Evolutionary conservation across 2,888 invertebrate species (phyloP).

Genomic region (Kryphioiulus occultus): DNA sequence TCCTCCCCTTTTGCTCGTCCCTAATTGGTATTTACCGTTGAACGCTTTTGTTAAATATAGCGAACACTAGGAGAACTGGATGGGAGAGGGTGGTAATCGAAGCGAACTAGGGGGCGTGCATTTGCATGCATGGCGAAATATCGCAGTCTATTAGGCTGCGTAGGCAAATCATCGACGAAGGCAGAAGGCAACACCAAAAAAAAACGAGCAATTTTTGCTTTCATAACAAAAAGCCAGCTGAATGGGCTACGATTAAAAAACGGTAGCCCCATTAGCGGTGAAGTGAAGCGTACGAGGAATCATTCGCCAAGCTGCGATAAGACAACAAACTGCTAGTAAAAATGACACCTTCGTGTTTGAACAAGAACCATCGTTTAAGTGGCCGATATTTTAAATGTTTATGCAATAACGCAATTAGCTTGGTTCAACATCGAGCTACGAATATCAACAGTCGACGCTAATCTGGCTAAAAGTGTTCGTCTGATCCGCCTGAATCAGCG

Average conservation of each 20-base stretch:
- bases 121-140: not conserved
- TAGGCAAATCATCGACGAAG: not conserved
- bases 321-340: not conserved
- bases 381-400: not conserved
- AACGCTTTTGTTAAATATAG: slow-evolving; percentile 12
- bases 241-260: not conserved
- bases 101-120: not conserved
- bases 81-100: not conserved
- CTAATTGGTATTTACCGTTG: slow-evolving; percentile 29
- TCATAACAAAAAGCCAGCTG: not conserved
- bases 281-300: not conserved
- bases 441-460: too few species aligned
- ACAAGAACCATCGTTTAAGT: too few species aligned
- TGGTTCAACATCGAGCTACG: too few species aligned
- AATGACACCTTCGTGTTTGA: not conserved
- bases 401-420: not conserved
- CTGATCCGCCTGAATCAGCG: too few species aligned
- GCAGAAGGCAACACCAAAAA: not conserved
- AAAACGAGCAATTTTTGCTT: not conserved
- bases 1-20: not conserved
- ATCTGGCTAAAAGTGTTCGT: too few species aligned
- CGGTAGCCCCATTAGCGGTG: not conserved
- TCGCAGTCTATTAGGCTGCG: not conserved
- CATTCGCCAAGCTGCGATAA: not conserved
- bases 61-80: not conserved